Conservation (phyloP, 2,797 vertebrate genomes). For the Urophycis tenuis region DNA sequence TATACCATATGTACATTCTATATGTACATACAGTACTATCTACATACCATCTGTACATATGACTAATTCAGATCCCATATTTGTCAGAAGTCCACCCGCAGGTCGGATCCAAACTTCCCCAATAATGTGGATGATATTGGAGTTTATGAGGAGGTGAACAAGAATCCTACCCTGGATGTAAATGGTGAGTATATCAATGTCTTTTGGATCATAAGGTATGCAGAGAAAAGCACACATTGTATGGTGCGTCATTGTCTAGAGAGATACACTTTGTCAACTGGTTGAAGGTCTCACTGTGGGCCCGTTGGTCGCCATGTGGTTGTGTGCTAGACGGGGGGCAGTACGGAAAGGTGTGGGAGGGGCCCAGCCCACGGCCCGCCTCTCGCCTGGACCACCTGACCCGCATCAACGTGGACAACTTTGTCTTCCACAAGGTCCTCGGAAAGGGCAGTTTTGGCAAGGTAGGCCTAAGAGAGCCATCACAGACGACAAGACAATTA, state of each 20-base stretch:
- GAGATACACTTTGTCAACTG: no score
- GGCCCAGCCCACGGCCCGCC: slow-evolving; percentile 57
- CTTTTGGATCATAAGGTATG: no score
- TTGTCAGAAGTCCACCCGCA: slow-evolving; percentile 78
- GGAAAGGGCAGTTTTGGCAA: slow-evolving; percentile 99
- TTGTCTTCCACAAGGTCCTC: slow-evolving; percentile 89
- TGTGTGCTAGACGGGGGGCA: slow-evolving; percentile 64
- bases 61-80: no score
- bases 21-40: no score
- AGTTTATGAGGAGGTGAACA: slow-evolving; percentile 86
- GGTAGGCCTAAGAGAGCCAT: slow-evolving; percentile 60
- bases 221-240: not conserved
- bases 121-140: slow-evolving; percentile 65
- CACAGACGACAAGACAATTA: slow-evolving; percentile 12
- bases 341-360: slow-evolving; percentile 87
- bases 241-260: no score
- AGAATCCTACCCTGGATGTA: slow-evolving; percentile 65
- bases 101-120: slow-evolving; percentile 70
- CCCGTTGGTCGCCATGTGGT: not conserved
- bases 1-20: no score
- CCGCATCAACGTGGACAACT: slow-evolving; percentile 80
- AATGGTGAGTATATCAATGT: slow-evolving; percentile 48
- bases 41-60: no score
- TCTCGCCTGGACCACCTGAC: slow-evolving; percentile 69
- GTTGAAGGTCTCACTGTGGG: no score